These are phyloP conservation scores for Ptilorrhoa leucosticta DNA, from an alignment of 2,113 vertebrate species.

Conservation along the genomic window DNA sequence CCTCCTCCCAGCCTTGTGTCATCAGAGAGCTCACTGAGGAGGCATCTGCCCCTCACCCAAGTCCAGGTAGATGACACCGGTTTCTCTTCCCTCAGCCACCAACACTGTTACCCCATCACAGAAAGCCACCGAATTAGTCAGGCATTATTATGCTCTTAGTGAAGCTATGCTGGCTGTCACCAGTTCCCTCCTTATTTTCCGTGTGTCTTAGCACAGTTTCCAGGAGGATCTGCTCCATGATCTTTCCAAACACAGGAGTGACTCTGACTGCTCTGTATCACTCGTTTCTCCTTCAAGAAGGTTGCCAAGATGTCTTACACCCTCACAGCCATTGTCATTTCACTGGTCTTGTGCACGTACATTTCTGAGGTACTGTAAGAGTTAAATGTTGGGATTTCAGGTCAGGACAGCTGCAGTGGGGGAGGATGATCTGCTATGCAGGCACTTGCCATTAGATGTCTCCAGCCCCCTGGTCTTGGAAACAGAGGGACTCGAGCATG, in stretches of 20 bases:
- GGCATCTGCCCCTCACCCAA: background rate
- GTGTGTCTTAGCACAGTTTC: too few species aligned
- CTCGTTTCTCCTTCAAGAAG: background rate
- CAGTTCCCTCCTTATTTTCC: background rate
- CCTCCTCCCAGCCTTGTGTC: background rate
- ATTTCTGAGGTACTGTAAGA: background rate
- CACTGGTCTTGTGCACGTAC: rapidly evolving
- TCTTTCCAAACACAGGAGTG: background rate
- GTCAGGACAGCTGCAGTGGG: background rate
- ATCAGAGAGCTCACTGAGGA: background rate
- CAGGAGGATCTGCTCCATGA: background rate
- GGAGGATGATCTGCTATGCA: constrained; percentile 51
- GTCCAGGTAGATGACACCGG: background rate
- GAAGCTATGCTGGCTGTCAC: background rate
- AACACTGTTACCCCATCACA: background rate
- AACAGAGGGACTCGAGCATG: background rate
- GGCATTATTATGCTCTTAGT: background rate
- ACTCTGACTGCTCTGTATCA: background rate
- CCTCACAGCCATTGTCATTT: background rate
- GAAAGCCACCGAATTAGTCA: background rate
- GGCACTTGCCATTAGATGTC: constrained; percentile 75
- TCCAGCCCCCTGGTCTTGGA: constrained; percentile 64
- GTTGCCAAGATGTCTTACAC: background rate
- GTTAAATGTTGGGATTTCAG: constrained; percentile 12
- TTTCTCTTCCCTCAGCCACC: background rate